Conservation (phyloP, 2,797 vertebrate species). For the Gymnodraco acuticeps region DNA sequence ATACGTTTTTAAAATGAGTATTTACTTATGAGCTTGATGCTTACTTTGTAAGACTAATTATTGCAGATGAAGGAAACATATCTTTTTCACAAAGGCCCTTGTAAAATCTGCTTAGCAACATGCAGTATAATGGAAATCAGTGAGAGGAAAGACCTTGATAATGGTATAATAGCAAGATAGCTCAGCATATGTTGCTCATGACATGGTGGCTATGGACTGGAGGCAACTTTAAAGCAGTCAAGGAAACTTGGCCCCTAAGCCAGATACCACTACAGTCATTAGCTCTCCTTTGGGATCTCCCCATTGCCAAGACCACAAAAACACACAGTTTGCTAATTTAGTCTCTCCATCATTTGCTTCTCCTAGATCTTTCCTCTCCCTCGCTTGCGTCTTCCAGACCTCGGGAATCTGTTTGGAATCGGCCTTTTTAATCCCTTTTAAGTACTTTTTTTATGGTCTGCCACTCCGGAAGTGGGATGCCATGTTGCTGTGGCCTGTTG, state of each 20-base stretch:
- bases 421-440: conserved; percentile 63
- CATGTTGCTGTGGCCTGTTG: conserved; percentile 62
- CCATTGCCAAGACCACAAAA: conserved; percentile 79
- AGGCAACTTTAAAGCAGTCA: conserved; percentile 79
- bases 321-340: conserved; percentile 83
- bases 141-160: conserved; percentile 76
- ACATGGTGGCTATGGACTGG: conserved; percentile 75
- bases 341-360: conserved; percentile 73
- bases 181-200: conserved; percentile 79
- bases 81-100: conserved; percentile 15
- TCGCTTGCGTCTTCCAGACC: conserved; percentile 41
- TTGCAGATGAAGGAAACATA: not conserved
- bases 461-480: conserved; percentile 63
- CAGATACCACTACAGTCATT: conserved; percentile 84
- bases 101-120: conserved; percentile 52
- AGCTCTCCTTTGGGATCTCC: conserved; percentile 78
- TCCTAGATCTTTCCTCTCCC: conserved; percentile 64
- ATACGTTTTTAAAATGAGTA: too few species aligned
- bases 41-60: not conserved
- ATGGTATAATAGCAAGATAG: conserved; percentile 78
- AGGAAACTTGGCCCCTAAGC: conserved; percentile 82
- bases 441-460: conserved; percentile 58
- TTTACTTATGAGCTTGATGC: not conserved
- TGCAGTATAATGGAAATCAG: conserved; percentile 69
- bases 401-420: conserved; percentile 65